phyloP scores from a whole-genome alignment of 2,888 invertebrate species.

The Troides oblongomaculatus region DNA sequence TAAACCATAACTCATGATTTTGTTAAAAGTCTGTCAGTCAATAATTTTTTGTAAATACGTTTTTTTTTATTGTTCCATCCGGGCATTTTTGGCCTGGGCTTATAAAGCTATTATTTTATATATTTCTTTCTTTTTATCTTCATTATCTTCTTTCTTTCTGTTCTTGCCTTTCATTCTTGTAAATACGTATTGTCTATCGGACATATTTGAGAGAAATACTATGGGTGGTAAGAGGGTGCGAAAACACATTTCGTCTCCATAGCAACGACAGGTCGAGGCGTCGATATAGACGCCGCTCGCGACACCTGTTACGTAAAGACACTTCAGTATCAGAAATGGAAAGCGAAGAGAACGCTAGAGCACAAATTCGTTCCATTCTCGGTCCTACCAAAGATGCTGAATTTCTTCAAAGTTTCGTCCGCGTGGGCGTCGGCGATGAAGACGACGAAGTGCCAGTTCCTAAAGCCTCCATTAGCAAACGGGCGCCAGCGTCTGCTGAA shows the following conservation, averaged over 20 bases:
- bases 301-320: slow-evolving; percentile 61
- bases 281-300: slow-evolving; percentile 66
- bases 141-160: no score
- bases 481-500: slow-evolving; percentile 58
- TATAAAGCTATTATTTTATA: no score
- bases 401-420: slow-evolving; percentile 88
- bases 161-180: no score
- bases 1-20: background rate
- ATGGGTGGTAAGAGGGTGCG: slow-evolving; percentile 59
- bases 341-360: slow-evolving; percentile 63
- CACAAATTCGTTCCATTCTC: slow-evolving; percentile 81
- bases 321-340: slow-evolving; percentile 44
- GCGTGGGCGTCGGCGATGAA: slow-evolving; percentile 82
- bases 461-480: slow-evolving; percentile 69
- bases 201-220: slow-evolving; percentile 43
- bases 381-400: slow-evolving; percentile 86
- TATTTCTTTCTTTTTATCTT: no score
- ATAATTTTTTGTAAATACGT: slow-evolving; percentile 25
- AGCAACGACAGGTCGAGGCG: slow-evolving; percentile 67
- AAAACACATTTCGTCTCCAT: slow-evolving; percentile 70
- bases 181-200: slow-evolving; percentile 33
- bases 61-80: background rate
- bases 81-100: no score
- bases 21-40: background rate
- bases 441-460: slow-evolving; percentile 71